Percentiles rank a stretch among this genome's conserved stretches.
phyloP scores from a whole-genome alignment of 2,888 invertebrate species.

The Drosophila rubida region DNA sequence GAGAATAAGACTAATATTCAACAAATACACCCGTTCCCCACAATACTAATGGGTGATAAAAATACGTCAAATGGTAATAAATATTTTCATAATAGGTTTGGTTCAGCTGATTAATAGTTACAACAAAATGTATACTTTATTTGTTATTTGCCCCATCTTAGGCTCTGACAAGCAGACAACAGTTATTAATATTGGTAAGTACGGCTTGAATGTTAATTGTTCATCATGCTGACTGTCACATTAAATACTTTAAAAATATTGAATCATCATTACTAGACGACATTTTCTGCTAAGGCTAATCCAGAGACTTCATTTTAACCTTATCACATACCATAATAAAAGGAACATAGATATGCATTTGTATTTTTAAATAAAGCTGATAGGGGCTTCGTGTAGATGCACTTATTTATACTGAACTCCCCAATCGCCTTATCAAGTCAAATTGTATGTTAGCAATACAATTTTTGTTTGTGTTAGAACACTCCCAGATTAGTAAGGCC shows the following conservation, averaged over 20 bases:
- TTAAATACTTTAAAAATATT: background rate
- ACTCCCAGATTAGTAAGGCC: constrained; percentile 9
- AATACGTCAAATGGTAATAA: constrained; percentile 26
- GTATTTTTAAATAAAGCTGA: constrained; percentile 9
- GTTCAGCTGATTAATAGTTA: background rate
- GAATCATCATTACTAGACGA: constrained; percentile 54
- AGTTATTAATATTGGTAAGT: constrained; percentile 72
- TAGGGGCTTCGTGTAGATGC: constrained; percentile 2
- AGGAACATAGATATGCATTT: constrained; percentile 17
- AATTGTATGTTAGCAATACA: background rate
- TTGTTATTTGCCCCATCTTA: constrained; percentile 8
- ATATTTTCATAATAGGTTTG: background rate
- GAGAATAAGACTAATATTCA: constrained; percentile 1
- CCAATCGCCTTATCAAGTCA: constrained; percentile 13
- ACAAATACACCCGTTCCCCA: background rate
- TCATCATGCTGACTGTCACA: constrained; percentile 41
- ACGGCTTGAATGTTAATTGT: background rate
- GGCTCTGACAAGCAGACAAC: constrained; percentile 44
- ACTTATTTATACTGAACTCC: background rate
- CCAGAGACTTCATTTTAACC: background rate
- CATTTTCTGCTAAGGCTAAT: background rate
- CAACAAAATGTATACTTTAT: background rate
- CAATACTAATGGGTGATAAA: constrained; percentile 6
- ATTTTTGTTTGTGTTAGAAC: constrained; percentile 1
- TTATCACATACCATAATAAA: constrained; percentile 14